phyloP scores from a whole-genome alignment of 2,113 vertebrate genomes.

The Oncorhynchus mykiss region DNA sequence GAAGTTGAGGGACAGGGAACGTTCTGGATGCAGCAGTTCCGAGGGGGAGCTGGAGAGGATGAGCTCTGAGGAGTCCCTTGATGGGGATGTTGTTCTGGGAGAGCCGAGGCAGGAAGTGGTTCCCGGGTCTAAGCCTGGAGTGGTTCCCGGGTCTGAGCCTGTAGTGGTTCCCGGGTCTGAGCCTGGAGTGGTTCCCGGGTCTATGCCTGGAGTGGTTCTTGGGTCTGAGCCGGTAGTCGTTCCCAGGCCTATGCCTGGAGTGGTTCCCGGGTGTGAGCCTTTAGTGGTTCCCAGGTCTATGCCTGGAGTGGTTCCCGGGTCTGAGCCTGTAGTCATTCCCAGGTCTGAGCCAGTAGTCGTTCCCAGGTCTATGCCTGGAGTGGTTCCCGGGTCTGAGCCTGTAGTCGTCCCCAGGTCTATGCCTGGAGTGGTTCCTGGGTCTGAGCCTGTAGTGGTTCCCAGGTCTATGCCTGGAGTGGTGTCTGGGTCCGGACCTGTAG shows the following conservation, averaged over 20 bases:
- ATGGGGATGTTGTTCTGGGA: conserved; percentile 77
- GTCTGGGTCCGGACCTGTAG: no score
- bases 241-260: neutral
- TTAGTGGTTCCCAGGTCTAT: neutral
- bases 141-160: no score
- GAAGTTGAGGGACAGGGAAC: conserved; percentile 71
- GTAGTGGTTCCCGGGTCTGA: neutral
- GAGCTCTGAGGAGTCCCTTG: conserved; percentile 80
- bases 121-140: neutral
- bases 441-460: no score
- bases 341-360: no score
- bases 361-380: conserved; percentile 1
- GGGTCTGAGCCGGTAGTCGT: neutral
- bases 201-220: no score
- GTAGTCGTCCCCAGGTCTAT: rapidly evolving
- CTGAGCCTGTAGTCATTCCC: no score
- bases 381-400: neutral
- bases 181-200: no score
- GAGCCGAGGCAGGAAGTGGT: conserved; percentile 31
- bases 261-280: neutral
- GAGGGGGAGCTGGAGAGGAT: conserved; percentile 74
- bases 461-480: no score
- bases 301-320: no score
- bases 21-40: conserved; percentile 70
- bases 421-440: neutral